phyloP scores from a whole-genome alignment of 2,113 vertebrate genomes.

The Cricetomys ansorgei region DNA sequence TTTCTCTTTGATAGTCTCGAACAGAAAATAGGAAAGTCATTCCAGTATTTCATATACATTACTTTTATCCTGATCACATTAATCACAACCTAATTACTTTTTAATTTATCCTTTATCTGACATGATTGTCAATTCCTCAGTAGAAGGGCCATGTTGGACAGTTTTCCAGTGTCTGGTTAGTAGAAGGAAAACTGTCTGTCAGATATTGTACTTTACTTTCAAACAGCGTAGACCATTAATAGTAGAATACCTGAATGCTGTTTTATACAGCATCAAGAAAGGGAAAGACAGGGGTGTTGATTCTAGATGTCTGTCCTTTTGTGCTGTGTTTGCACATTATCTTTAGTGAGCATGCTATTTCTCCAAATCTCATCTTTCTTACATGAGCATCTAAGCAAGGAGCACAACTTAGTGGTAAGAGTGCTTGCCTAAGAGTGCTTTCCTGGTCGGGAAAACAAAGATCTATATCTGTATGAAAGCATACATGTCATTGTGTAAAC shows the following conservation, averaged over 20 bases:
- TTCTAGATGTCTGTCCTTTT: neutral
- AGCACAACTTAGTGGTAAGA: neutral
- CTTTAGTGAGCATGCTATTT: neutral
- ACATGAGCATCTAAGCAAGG: neutral
- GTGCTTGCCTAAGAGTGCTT: neutral
- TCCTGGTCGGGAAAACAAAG: no score
- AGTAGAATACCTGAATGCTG: neutral
- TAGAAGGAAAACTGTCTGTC: neutral
- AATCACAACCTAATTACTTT: neutral
- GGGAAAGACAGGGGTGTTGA: neutral
- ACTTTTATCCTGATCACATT: neutral
- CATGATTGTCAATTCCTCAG: neutral
- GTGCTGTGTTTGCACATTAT: neutral
- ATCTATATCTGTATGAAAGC: neutral
- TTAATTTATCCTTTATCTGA: neutral
- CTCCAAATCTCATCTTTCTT: neutral
- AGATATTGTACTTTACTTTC: neutral
- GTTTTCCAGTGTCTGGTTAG: neutral
- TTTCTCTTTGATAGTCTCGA: neutral
- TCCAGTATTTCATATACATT: neutral
- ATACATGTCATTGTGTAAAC: neutral
- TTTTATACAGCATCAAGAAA: neutral
- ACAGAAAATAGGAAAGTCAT: slow-evolving; percentile 19
- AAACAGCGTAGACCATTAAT: neutral
- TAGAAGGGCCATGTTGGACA: neutral